Evolutionary conservation across 2,113 vertebrate species (phyloP), one percentile per base, ranked within the genome.

Genomic region (Burhinus oedicnemus): DNA sequence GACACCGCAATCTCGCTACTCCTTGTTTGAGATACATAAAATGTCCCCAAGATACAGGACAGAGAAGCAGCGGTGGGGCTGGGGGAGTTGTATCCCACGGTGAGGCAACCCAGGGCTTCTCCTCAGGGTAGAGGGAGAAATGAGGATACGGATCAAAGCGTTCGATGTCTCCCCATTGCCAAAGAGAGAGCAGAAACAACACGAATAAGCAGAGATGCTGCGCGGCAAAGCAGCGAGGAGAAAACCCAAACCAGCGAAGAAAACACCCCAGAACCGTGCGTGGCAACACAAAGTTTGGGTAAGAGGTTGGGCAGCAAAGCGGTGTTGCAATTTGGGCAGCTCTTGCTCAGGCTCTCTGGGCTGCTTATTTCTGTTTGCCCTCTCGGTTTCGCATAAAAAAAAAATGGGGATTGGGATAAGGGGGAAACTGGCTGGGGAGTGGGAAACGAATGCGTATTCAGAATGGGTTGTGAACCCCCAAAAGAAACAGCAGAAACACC

Each of bases 231-330:
- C 69, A 83, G 85, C 1, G 0, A 81, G 80, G 77, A 95, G 45
- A 93, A 93, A 96, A 87, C 70, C 55, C 92, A 93, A 96, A 91
- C 90, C 91, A 90, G 84, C 90, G 91, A 95, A 87, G 87, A 87
- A 96, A 96, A 94, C 90, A 96, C 96, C 66, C 0, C 93, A 88
- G 82, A 96, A 85, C 66, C 62, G 87, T 36, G 79, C 87, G 61
- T 85, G 66, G 90, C 93, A 94, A 90, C 78, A 95, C 52, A 91
- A 96, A 95, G 44, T 96, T 93, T 83, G 96, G 84, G 89, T 16
- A 85, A 94, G 87, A 70, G 76, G 47, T 22, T 51, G 89, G 83
- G 40, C 49, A 64, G 83, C 40, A 78, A 71, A 79, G 85, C 85
- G 69, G 64, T 97, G 90, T 90, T 90, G 96, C 93, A 93, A 97